Conservation (phyloP, 2,888 invertebrate genomes). For the Blera fallax region DNA sequence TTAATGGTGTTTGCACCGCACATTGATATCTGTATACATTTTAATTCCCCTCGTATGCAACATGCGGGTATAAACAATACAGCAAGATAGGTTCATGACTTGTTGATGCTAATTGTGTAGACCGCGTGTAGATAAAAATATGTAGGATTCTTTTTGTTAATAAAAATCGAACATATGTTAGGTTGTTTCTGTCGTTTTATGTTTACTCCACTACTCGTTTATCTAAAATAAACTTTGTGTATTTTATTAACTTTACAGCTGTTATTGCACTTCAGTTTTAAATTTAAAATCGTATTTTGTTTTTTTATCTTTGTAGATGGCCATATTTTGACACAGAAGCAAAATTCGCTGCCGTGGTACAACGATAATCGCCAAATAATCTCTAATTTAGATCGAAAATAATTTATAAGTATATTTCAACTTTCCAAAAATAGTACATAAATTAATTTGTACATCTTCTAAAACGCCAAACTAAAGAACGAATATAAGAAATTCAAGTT, state of each 20-base stretch:
- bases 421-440: conserved; percentile 24
- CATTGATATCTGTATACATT: not conserved
- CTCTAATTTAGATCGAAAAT: conserved; percentile 6
- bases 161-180: not conserved
- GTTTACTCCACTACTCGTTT: not conserved
- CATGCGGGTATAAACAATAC: not conserved
- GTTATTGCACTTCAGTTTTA: not conserved
- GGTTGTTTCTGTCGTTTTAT: not conserved
- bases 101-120: not conserved
- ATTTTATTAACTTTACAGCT: not conserved
- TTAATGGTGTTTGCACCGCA: not conserved
- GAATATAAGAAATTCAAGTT: not conserved
- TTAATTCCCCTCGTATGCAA: not conserved
- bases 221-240: not conserved
- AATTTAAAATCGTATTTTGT: not conserved
- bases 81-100: not conserved
- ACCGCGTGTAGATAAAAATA: not conserved
- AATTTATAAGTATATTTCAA: conserved; percentile 6
- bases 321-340: conserved; percentile 18
- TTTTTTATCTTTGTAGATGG: conserved; percentile 14
- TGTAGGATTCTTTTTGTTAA: not conserved
- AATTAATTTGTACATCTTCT: not conserved
- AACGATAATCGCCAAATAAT: conserved; percentile 35
- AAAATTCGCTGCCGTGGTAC: conserved; percentile 23
- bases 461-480: conserved; percentile 4